These are phyloP conservation scores for Cavia aperea DNA, from an alignment of 2,113 vertebrate genomes.

Conservation along the genomic window DNA sequence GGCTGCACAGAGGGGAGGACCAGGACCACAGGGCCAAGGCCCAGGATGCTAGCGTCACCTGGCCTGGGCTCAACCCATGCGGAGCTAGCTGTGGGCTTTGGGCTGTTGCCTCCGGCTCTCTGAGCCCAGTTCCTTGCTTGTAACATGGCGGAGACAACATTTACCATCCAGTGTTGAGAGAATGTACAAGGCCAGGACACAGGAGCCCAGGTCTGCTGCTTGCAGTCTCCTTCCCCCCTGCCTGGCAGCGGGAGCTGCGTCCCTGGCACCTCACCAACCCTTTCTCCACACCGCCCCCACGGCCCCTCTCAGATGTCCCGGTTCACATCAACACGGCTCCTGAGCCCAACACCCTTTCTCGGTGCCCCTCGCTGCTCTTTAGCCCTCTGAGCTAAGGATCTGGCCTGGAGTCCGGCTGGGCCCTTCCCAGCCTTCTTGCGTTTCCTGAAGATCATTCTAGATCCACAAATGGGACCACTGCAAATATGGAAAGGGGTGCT, in stretches of 20 bases:
- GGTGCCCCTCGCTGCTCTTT: neutral
- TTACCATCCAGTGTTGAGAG: neutral
- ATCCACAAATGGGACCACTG: neutral
- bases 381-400: neutral
- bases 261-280: too few species aligned
- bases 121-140: neutral
- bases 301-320: neutral
- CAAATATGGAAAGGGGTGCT: neutral
- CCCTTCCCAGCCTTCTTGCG: neutral
- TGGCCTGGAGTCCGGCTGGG: neutral
- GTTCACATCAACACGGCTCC: neutral
- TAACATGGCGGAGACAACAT: neutral
- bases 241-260: neutral
- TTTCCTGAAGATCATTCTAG: neutral
- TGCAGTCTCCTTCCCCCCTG: neutral
- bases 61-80: too few species aligned
- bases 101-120: neutral
- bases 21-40: accelerated
- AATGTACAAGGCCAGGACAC: accelerated
- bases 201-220: neutral
- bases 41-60: too few species aligned
- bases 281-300: neutral
- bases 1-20: accelerated
- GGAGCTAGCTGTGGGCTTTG: neutral
- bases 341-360: neutral